phyloP scores from a whole-genome alignment of 2,888 invertebrate species.

The Malachius bipustulatus region DNA sequence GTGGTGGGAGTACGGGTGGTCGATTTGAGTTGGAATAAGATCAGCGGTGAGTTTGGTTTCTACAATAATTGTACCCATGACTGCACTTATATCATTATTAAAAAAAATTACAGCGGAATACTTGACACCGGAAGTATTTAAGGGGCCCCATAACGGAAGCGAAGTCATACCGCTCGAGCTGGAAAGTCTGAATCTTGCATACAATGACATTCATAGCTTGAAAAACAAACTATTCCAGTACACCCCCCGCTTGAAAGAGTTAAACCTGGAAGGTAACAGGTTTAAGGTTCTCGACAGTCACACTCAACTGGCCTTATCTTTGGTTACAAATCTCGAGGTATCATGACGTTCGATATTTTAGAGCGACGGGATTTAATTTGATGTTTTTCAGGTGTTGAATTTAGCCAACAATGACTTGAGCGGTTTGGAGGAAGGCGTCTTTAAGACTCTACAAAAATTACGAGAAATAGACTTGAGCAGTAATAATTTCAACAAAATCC shows the following conservation, averaged over 20 bases:
- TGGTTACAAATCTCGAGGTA: slow-evolving; percentile 45
- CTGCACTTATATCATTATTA: background rate
- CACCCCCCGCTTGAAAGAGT: slow-evolving; percentile 46
- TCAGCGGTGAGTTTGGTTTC: slow-evolving; percentile 37
- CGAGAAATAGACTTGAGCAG: slow-evolving; percentile 47
- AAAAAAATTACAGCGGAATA: slow-evolving; percentile 42
- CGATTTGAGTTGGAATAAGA: slow-evolving; percentile 45
- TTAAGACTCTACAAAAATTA: slow-evolving; percentile 41
- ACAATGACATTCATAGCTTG: slow-evolving; percentile 51
- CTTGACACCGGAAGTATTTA: slow-evolving; percentile 51
- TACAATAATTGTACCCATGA: background rate
- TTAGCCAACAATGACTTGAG: slow-evolving; percentile 44
- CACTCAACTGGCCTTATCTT: slow-evolving; percentile 46
- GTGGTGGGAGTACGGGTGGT: slow-evolving; percentile 41
- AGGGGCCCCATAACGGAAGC: slow-evolving; percentile 47
- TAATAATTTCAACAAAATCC: slow-evolving; percentile 48
- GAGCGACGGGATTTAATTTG: background rate
- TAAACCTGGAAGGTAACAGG: slow-evolving; percentile 51
- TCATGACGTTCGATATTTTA: background rate
- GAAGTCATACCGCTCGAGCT: slow-evolving; percentile 47
- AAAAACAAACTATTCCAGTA: slow-evolving; percentile 51
- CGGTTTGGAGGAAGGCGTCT: slow-evolving; percentile 42
- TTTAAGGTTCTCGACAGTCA: slow-evolving; percentile 48
- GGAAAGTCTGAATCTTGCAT: slow-evolving; percentile 48
- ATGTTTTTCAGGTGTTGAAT: slow-evolving; percentile 25